A percentile compares a stretch with the other conserved stretches of the same genome.
These are phyloP conservation scores for Ochotona curzoniae DNA, from an alignment of 2,113 vertebrate genomes.

Conservation along the genomic window DNA sequence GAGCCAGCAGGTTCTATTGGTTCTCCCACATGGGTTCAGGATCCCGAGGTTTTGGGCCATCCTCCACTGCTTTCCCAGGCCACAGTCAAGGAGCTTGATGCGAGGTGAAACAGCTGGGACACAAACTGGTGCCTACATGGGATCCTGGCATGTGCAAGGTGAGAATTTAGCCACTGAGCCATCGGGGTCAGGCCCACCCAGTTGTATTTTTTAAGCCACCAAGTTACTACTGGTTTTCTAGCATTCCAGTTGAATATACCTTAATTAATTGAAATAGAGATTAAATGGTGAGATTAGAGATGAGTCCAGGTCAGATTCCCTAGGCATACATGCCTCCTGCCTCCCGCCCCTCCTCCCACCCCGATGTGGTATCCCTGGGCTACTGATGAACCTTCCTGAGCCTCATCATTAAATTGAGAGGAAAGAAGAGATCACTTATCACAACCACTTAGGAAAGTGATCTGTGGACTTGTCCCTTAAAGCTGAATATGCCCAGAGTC, in stretches of 20 bases:
- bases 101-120: too few species aligned
- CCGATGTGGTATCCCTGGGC: not conserved
- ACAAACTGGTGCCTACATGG: too few species aligned
- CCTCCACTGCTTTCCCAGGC: too few species aligned
- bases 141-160: too few species aligned
- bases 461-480: constrained; percentile 16
- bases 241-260: not conserved
- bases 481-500: not conserved
- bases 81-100: too few species aligned
- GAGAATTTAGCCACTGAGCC: too few species aligned
- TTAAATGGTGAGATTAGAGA: not conserved
- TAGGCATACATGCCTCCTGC: not conserved
- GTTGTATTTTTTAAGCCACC: too few species aligned
- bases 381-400: not conserved
- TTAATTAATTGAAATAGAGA: constrained; percentile 27
- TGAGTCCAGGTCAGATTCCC: not conserved
- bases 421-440: not conserved
- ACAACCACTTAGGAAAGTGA: not conserved
- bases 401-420: not conserved
- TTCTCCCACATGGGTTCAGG: too few species aligned
- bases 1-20: too few species aligned
- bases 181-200: too few species aligned
- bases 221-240: constrained; percentile 29
- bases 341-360: too few species aligned
- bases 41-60: too few species aligned